Evolutionary conservation across 64 coral and sea anemone genomes (phyloP).

Genomic region (Orbicella faveolata): DNA sequence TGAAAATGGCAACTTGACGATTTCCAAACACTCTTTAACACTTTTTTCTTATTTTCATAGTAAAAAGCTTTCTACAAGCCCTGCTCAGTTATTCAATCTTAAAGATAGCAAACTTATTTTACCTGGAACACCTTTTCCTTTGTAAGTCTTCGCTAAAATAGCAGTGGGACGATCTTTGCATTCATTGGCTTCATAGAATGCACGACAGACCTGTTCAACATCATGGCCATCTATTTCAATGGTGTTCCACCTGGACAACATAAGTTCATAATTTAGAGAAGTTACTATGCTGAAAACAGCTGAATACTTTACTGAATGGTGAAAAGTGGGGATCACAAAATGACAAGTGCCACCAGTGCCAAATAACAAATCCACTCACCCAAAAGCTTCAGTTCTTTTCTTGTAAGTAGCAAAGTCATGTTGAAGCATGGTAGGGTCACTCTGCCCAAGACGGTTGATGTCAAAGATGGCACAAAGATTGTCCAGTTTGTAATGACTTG

Average conservation of each 20-base stretch:
- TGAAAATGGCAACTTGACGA: too few species aligned
- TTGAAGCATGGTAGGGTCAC: slow-evolving; percentile 78
- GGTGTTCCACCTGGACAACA: slow-evolving; percentile 58
- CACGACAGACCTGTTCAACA: slow-evolving; percentile 71
- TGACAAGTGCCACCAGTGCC: too few species aligned
- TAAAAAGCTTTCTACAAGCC: too few species aligned
- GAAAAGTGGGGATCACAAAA: too few species aligned
- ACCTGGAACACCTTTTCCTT: slow-evolving; percentile 91
- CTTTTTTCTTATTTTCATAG: too few species aligned
- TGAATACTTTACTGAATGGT: too few species aligned
- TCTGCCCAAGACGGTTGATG: slow-evolving; percentile 96
- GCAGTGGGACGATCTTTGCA: slow-evolving; percentile 72
- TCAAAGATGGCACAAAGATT: slow-evolving; percentile 98
- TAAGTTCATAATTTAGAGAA: not conserved
- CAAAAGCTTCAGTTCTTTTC: slow-evolving; percentile 92
- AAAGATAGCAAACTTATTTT: not conserved
- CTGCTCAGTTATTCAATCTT: too few species aligned
- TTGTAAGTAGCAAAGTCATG: slow-evolving; percentile 83
- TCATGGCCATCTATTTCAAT: slow-evolving; percentile 90
- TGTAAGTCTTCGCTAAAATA: slow-evolving; percentile 90
- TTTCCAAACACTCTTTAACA: too few species aligned
- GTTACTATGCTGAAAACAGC: too few species aligned
- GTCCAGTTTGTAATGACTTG: slow-evolving; percentile 91
- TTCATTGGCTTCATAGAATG: slow-evolving; percentile 76
- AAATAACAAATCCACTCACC: slow-evolving; percentile 49